These are phyloP conservation scores for Manacus vitellinus DNA, from an alignment of 2,113 vertebrate species.

Conservation along the genomic window DNA sequence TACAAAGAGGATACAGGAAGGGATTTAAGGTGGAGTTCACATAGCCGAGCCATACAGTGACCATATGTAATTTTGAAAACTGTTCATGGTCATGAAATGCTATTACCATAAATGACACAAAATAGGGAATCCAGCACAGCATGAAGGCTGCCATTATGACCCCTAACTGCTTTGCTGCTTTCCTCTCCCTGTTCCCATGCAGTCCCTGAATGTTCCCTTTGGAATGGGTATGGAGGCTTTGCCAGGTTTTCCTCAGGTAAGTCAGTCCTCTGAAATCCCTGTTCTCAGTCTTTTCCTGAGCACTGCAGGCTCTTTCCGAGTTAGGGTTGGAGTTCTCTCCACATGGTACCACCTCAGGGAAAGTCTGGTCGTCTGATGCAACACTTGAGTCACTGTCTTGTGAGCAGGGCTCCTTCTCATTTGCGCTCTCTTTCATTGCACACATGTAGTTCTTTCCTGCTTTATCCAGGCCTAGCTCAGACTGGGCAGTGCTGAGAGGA, in stretches of 20 bases:
- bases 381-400: conserved; percentile 64
- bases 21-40: conserved; percentile 95
- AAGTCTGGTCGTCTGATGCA: conserved; percentile 73
- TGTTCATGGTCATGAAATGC: conserved; percentile 83
- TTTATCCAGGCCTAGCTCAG: conserved; percentile 14
- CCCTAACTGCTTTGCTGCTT: conserved; percentile 92
- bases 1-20: conserved; percentile 94
- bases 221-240: conserved; percentile 80
- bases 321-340: neutral
- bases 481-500: conserved; percentile 20
- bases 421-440: conserved; percentile 47
- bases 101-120: conserved; percentile 89
- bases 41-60: conserved; percentile 95
- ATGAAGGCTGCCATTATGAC: conserved; percentile 92
- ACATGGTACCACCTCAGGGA: conserved; percentile 8
- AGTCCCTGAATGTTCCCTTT: conserved; percentile 74
- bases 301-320: neutral
- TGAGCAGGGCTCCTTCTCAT: conserved; percentile 55
- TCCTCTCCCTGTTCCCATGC: conserved; percentile 84
- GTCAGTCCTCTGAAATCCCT: conserved; percentile 56
- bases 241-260: conserved; percentile 84
- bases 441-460: conserved; percentile 1
- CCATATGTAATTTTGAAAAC: conserved; percentile 81
- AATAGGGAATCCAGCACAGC: conserved; percentile 96
- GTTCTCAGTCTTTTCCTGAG: neutral